These are phyloP conservation scores for Sicus ferrugineus DNA, from an alignment of 2,888 invertebrate species.

Conservation along the genomic window DNA sequence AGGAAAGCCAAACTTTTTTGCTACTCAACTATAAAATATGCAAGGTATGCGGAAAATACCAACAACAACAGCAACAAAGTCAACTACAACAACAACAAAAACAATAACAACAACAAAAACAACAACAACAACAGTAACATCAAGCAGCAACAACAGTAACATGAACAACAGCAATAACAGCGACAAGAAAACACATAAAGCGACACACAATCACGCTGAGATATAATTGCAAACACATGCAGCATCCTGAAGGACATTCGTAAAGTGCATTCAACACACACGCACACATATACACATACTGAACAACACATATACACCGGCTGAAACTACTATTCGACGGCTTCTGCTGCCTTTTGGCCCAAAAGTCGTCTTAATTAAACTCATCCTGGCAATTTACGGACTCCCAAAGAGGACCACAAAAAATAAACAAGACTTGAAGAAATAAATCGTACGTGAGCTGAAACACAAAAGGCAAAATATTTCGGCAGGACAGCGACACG, in stretches of 20 bases:
- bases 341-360: not conserved
- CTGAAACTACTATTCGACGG: not conserved
- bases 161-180: no score
- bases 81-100: conserved; percentile 2
- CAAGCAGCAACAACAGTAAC: conserved; percentile 20
- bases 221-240: not conserved
- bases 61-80: conserved; percentile 22
- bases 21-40: conserved; percentile 1
- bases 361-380: conserved; percentile 30
- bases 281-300: conserved; percentile 10
- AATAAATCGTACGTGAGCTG: conserved; percentile 14
- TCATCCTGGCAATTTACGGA: conserved; percentile 29
- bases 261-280: not conserved
- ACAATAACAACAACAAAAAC: conserved; percentile 23
- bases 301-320: not conserved
- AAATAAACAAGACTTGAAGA: not conserved
- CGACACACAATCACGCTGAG: not conserved
- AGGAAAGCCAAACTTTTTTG: conserved; percentile 26
- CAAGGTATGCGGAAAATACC: no score
- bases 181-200: not conserved
- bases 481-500: not conserved
- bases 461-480: not conserved
- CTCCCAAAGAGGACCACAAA: not conserved
- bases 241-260: no score
- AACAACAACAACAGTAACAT: conserved; percentile 20